Evolutionary conservation across 64 coral and sea anemone species (phyloP), one percentile per base, ranked within the genome.

Genomic region (Montipora cactus): DNA sequence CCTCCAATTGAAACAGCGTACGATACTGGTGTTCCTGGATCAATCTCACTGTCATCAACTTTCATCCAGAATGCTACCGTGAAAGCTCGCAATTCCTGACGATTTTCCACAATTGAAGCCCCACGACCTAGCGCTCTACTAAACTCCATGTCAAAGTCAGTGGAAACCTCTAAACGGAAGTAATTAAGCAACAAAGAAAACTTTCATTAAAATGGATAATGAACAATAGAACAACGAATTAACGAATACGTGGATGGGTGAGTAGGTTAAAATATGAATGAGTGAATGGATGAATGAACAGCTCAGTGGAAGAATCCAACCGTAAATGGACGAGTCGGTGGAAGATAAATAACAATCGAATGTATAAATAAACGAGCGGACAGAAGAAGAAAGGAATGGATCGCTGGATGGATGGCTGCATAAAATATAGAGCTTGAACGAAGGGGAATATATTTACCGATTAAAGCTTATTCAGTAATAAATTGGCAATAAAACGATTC

Each of bases 11-110:
- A 49, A 0, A 94, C 94, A 79, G 97, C 89, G 71, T 98, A 98
- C 2, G 97, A 98, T 11, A 96, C 48, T 12, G 97, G 97, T 0
- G 97, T 98, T 59, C 94, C 97, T 5, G 97, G 97, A 83, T 98
- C 94, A 47, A 45, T 4, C 71, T 78, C 47, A 13, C 48, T 51
- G 49, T 78, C 72, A 14, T 83, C 81, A 66, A 64, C 84, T 88
- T 96, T 98, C 94, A 98, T 96, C 97, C 97, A 98, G 76, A 98
- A 98, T 6, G 94, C 84, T 13, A 96, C 74, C 4, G 97, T 96
- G 49, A 98, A 96, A 61, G 95, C 97, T 76, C 82, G 70, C 8
- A 98, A 74, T 4, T 98, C 94, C 20, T 92, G 88, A 73, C 88
- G 77, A 83, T 94, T 94, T 3, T 93, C 89, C n/a, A 98, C 85